A percentile compares a stretch with the other conserved stretches of the same genome.
Evolutionary conservation across 1,140 invertebrate genomes (phyloP).

Genomic region (Aphelinus atriplicis): DNA sequence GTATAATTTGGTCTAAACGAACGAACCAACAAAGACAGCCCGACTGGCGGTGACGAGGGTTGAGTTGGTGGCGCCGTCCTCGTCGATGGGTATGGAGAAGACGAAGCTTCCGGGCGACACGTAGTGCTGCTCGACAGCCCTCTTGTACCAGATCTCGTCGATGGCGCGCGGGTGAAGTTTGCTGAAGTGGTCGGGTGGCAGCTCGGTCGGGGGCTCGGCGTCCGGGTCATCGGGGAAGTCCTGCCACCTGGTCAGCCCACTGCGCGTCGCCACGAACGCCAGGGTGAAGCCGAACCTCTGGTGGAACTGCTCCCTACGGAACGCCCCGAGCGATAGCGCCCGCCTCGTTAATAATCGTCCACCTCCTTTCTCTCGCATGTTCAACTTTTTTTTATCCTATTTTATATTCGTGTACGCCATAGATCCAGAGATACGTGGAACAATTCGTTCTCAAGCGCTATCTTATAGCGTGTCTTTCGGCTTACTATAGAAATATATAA

Average conservation of each 20-base stretch:
- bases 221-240: conserved; percentile 71
- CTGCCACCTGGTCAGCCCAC: conserved; percentile 88
- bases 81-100: conserved; percentile 85
- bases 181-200: conserved; percentile 58
- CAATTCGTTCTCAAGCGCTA: too few relatives aligned
- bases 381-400: too few relatives aligned
- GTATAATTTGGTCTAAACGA: conserved; percentile 40
- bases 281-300: conserved; percentile 84
- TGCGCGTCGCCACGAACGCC: conserved; percentile 89
- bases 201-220: conserved; percentile 26
- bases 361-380: too few relatives aligned
- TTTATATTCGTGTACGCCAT: too few relatives aligned
- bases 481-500: too few relatives aligned
- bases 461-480: too few relatives aligned
- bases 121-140: conserved; percentile 90
- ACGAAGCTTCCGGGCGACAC: conserved; percentile 85
- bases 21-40: conserved; percentile 78
- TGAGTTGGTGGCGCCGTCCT: conserved; percentile 71
- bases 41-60: conserved; percentile 87
- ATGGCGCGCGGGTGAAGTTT: conserved; percentile 72
- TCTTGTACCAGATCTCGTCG: conserved; percentile 92
- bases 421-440: too few relatives aligned
- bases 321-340: not conserved
- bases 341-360: conserved; percentile 1
- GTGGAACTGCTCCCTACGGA: conserved; percentile 77